Conservation (phyloP, 2,888 invertebrate genomes). For the Himalopsyche anomala region DNA sequence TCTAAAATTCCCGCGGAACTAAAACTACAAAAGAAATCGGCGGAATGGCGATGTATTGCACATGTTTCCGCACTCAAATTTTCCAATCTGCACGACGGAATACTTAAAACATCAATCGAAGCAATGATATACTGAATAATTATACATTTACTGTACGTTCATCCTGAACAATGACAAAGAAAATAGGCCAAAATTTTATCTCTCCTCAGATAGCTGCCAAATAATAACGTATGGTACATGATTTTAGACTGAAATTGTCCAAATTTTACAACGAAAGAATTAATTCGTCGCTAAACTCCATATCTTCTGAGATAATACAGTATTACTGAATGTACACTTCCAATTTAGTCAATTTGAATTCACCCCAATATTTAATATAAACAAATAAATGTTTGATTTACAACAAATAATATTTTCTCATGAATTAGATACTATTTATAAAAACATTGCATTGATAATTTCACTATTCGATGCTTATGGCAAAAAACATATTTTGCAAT, state of each 20-base stretch:
- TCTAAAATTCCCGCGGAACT: slow-evolving; percentile 42
- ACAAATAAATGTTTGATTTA: too few relatives aligned
- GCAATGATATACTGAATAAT: neutral
- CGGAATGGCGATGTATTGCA: slow-evolving; percentile 56
- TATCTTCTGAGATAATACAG: too few relatives aligned
- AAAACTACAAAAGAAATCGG: slow-evolving; percentile 40
- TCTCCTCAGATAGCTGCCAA: neutral
- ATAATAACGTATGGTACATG: slow-evolving; percentile 65
- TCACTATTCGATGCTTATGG: too few relatives aligned
- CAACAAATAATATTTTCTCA: too few relatives aligned
- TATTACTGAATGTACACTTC: too few relatives aligned
- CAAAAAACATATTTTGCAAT: too few relatives aligned
- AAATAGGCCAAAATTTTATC: neutral
- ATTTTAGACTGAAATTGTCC: slow-evolving; percentile 66
- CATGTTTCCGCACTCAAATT: slow-evolving; percentile 60
- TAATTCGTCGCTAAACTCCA: neutral
- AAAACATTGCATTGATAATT: too few relatives aligned
- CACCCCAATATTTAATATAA: too few relatives aligned
- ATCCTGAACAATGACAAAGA: neutral
- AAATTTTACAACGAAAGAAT: neutral
- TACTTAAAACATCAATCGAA: neutral
- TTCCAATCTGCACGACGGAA: slow-evolving; percentile 55
- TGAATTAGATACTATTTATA: too few relatives aligned
- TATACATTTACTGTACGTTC: neutral
- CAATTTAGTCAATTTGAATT: too few relatives aligned